A percentile compares a stretch with the other conserved stretches of the same genome.
Conservation (phyloP, 2,888 invertebrate species). For the Pecten maximus region DNA sequence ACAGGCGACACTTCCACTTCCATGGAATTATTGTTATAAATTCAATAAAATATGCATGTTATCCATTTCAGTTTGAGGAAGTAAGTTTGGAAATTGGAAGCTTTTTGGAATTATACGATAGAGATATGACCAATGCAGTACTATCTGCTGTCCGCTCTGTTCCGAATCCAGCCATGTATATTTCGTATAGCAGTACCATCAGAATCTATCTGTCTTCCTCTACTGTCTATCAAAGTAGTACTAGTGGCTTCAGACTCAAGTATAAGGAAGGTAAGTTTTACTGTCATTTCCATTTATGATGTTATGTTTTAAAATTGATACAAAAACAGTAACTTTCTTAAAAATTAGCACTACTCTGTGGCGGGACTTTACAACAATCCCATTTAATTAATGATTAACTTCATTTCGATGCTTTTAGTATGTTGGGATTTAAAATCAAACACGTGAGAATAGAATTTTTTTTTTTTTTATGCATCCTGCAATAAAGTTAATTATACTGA, state of each 20-base stretch:
- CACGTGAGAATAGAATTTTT: too few relatives aligned
- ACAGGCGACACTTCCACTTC: too few relatives aligned
- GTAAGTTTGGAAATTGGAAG: slow-evolving; percentile 39
- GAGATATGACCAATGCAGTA: not conserved
- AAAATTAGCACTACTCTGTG: too few relatives aligned
- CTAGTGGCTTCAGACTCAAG: slow-evolving; percentile 43
- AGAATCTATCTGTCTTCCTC: slow-evolving; percentile 39
- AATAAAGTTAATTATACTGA: too few relatives aligned
- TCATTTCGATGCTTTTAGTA: too few relatives aligned
- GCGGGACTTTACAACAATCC: too few relatives aligned
- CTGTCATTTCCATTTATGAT: too few relatives aligned
- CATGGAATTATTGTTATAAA: not conserved
- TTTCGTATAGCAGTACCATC: slow-evolving; percentile 41
- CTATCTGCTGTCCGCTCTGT: not conserved
- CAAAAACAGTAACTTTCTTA: too few relatives aligned
- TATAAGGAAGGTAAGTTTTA: slow-evolving; percentile 47
- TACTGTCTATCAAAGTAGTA: not conserved
- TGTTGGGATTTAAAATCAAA: too few relatives aligned
- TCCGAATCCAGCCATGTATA: slow-evolving; percentile 35
- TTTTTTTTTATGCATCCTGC: too few relatives aligned
- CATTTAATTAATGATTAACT: too few relatives aligned
- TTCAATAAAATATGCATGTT: not conserved
- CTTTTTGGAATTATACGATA: slow-evolving; percentile 45
- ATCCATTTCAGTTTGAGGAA: slow-evolving; percentile 46
- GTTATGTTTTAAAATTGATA: too few relatives aligned